These are phyloP conservation scores for Thaleichthys pacificus DNA, from an alignment of 2,797 vertebrate genomes.

Conservation along the genomic window DNA sequence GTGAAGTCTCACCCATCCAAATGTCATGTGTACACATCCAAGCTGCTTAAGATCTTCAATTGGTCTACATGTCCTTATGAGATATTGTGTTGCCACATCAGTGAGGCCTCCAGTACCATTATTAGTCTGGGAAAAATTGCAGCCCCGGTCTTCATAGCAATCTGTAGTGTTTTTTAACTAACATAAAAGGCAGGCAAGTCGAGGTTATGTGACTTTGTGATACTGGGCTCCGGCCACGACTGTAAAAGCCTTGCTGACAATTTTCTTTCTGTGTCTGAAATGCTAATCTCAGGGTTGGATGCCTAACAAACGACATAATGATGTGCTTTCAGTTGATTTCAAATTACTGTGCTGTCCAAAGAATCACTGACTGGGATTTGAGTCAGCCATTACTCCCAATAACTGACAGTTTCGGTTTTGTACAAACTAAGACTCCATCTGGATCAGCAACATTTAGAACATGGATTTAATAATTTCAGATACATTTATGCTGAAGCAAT, in stretches of 20 bases:
- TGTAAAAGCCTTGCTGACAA: constrained; percentile 1
- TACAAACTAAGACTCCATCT: neutral
- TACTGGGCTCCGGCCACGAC: constrained; percentile 8
- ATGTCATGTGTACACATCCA: neutral
- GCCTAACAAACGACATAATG: constrained; percentile 17
- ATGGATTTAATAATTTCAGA: too few species aligned
- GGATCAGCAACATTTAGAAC: neutral
- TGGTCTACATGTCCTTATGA: constrained; percentile 16
- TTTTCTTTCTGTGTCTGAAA: neutral
- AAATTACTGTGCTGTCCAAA: constrained; percentile 20
- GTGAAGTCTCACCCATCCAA: neutral
- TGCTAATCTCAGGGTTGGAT: constrained; percentile 10
- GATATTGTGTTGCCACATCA: neutral
- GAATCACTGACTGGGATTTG: neutral
- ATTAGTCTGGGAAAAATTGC: constrained; percentile 25
- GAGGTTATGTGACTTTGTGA: constrained; percentile 35
- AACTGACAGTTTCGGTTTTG: neutral
- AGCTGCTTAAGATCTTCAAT: neutral
- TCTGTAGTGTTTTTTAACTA: constrained; percentile 34
- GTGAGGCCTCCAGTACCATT: constrained; percentile 16
- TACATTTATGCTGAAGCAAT: too few species aligned
- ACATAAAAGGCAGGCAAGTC: constrained; percentile 41
- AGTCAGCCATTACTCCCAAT: neutral
- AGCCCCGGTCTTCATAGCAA: constrained; percentile 56
- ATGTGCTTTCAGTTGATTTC: neutral